phyloP scores from a whole-genome alignment of 1,140 invertebrate genomes.

The Monochamus saltuarius region DNA sequence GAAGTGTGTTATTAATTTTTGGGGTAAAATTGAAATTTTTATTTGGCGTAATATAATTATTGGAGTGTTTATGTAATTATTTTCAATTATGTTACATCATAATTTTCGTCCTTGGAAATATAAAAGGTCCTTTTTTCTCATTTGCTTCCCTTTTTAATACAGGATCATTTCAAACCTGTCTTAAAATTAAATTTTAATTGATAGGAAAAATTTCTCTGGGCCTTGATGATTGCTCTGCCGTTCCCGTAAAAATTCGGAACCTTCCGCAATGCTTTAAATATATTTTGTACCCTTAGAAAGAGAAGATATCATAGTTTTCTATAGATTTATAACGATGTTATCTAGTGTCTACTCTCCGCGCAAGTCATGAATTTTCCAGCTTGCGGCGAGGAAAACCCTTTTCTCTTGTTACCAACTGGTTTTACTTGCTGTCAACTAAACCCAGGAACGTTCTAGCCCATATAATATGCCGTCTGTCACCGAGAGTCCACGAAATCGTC shows the following conservation, averaged over 20 bases:
- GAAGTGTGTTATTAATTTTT: no score
- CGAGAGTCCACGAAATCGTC: no score
- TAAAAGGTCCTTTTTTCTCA: not conserved
- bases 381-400: constrained; percentile 8
- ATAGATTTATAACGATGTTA: constrained; percentile 47
- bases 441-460: not conserved
- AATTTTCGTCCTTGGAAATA: not conserved
- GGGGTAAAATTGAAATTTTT: no score
- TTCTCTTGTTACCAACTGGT: constrained; percentile 16
- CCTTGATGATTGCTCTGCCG: not conserved
- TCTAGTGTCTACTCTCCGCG: constrained; percentile 39
- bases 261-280: constrained; percentile 37
- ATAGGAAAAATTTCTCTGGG: not conserved
- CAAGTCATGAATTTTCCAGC: constrained; percentile 29
- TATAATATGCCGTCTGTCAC: not conserved
- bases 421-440: constrained; percentile 18
- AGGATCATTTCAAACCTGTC: not conserved
- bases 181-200: not conserved
- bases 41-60: no score
- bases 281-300: constrained; percentile 46
- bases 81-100: not conserved
- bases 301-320: constrained; percentile 44
- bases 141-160: not conserved
- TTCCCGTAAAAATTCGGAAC: constrained; percentile 10
- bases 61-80: not conserved